A percentile compares a stretch with the other conserved stretches of the same genome.
These are phyloP conservation scores for Dascillus cervinus DNA, from an alignment of 2,888 invertebrate species.

Conservation along the genomic window DNA sequence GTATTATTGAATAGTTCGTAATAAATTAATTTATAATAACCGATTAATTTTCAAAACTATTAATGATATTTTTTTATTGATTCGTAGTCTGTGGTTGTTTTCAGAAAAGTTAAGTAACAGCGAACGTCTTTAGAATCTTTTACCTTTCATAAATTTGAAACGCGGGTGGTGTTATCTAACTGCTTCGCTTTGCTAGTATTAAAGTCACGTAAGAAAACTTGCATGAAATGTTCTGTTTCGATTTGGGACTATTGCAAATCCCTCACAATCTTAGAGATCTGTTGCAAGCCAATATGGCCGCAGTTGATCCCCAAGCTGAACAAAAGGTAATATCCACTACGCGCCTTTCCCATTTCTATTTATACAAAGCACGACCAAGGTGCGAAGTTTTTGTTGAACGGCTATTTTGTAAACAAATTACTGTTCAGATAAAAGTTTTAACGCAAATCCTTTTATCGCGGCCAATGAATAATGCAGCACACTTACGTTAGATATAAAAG, in stretches of 20 bases:
- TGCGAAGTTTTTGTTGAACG: slow-evolving; percentile 37
- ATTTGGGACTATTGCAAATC: slow-evolving; percentile 43
- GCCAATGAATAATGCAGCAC: slow-evolving; percentile 41
- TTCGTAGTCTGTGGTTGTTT: slow-evolving; percentile 15
- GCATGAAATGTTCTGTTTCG: slow-evolving; percentile 42
- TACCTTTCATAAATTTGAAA: slow-evolving; percentile 44
- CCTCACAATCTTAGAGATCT: slow-evolving; percentile 43
- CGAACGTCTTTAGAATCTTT: slow-evolving; percentile 37
- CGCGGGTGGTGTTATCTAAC: slow-evolving; percentile 35
- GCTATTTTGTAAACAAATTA: slow-evolving; percentile 44
- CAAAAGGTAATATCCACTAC: slow-evolving; percentile 35
- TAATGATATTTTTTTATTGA: too few relatives aligned
- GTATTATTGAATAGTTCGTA: too few relatives aligned
- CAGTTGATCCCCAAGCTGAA: slow-evolving; percentile 39
- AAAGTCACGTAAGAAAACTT: slow-evolving; percentile 42
- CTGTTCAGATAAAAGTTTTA: slow-evolving; percentile 42
- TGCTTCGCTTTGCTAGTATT: slow-evolving; percentile 37
- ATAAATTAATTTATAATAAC: too few relatives aligned
- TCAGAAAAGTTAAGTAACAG: slow-evolving; percentile 16
- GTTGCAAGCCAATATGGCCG: slow-evolving; percentile 41
- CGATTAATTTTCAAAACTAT: too few relatives aligned
- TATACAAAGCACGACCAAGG: slow-evolving; percentile 40
- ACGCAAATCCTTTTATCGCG: slow-evolving; percentile 41
- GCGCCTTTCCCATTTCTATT: slow-evolving; percentile 33
- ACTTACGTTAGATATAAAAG: slow-evolving; percentile 23